Evolutionary conservation across 30 jellyfish, hydroid and myxozoan genomes (phyloP).

Genomic region (Phacellophora camtschatica): DNA sequence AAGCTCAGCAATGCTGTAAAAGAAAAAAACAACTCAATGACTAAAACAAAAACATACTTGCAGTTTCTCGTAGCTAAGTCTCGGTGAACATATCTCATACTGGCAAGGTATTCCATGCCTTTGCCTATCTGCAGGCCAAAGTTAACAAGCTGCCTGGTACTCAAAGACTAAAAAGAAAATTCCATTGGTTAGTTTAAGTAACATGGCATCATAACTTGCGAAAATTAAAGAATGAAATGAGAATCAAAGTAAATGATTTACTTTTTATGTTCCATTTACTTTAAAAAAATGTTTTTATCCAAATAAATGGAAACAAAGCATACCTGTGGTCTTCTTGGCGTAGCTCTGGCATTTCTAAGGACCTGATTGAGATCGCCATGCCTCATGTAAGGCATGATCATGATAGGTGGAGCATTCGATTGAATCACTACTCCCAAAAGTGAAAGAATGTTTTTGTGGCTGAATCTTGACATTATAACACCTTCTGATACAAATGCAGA

Average conservation of each 20-base stretch:
- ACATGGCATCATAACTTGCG: too few species aligned
- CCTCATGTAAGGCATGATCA: slow-evolving; percentile 82
- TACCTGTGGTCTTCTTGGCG: slow-evolving; percentile 92
- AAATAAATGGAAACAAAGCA: background rate
- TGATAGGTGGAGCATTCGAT: slow-evolving; percentile 81
- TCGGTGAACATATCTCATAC: slow-evolving; percentile 70
- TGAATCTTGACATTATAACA: slow-evolving; percentile 67
- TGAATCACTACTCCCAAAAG: slow-evolving; percentile 85
- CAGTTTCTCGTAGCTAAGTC: slow-evolving; percentile 89
- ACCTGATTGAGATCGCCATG: slow-evolving; percentile 89
- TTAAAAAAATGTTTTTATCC: background rate
- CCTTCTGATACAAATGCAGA: slow-evolving; percentile 90
- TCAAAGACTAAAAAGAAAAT: slow-evolving; percentile 65
- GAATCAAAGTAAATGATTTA: too few species aligned
- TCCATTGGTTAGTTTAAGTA: too few species aligned
- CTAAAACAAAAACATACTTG: slow-evolving; percentile 63
- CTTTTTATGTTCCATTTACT: too few species aligned
- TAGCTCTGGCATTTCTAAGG: slow-evolving; percentile 80
- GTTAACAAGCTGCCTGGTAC: slow-evolving; percentile 77
- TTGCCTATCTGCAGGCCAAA: slow-evolving; percentile 80
- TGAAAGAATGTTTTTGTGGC: slow-evolving; percentile 65
- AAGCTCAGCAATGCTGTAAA: background rate
- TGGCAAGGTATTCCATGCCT: slow-evolving; percentile 79
- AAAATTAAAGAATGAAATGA: too few species aligned
- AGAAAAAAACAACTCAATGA: background rate